Conservation (phyloP, 2,888 invertebrate species). For the Globia sparganii region DNA sequence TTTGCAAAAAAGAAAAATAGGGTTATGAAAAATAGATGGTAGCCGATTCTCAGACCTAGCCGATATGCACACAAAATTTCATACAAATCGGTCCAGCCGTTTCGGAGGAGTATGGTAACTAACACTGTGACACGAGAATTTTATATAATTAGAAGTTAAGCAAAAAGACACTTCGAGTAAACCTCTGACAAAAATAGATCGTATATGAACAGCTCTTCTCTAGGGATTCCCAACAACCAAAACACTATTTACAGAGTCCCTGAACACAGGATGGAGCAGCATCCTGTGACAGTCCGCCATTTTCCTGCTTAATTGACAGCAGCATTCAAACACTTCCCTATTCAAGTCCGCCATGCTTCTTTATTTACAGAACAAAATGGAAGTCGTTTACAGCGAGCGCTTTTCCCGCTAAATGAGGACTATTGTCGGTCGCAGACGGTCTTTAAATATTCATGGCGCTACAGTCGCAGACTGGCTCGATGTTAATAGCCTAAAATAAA, state of each 20-base stretch:
- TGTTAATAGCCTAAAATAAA: slow-evolving; percentile 13
- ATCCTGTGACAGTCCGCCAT: neutral
- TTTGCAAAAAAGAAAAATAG: no score
- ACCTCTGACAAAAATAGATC: no score
- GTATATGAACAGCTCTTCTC: no score
- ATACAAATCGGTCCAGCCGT: no score
- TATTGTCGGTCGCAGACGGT: slow-evolving; percentile 47
- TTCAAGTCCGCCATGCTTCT: slow-evolving; percentile 12
- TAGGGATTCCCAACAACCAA: neutral
- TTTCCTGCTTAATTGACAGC: slow-evolving; percentile 25
- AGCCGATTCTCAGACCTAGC: no score
- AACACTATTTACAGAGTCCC: neutral
- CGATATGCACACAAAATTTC: no score
- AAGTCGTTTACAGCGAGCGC: slow-evolving; percentile 24
- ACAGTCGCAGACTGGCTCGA: neutral
- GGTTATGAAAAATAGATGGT: no score
- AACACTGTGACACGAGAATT: no score
- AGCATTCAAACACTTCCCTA: slow-evolving; percentile 3
- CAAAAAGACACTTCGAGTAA: no score
- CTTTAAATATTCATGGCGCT: slow-evolving; percentile 47
- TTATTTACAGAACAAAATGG: slow-evolving; percentile 51
- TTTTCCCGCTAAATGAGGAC: slow-evolving; percentile 43
- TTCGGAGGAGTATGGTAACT: no score
- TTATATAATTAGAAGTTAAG: no score
- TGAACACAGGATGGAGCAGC: neutral